Base-by-base conservation (phyloP, 1,140 invertebrate genomes). In the Drosophila santomea region DNA sequence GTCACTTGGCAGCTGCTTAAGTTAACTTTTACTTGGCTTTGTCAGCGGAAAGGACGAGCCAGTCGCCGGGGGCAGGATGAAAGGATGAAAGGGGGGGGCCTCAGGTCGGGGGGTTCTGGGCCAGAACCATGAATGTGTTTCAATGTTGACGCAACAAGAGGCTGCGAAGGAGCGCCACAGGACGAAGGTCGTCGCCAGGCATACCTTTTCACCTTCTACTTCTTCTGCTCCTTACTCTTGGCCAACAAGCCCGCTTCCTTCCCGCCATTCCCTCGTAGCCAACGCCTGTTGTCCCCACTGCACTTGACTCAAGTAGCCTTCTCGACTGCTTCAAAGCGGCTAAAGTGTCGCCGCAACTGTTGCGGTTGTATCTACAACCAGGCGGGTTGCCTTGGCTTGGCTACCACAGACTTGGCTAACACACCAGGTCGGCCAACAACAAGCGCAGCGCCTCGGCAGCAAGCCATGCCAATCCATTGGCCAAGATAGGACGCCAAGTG, bases 1-100 rank as follows among this genome's bases (percentile, higher is more conserved):
- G 84, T 84, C 84, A 89, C 84, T 89, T 89, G 84, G 84, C 84
- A 89, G 84, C 84, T 89, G 84, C 84, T 89, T 89, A 89, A 89
- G 80, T 89, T 89, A 89, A 89, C 84, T 89, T 89, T 84, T 74
- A 61, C 84, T 80, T 73, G 78, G 60, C 63, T 76, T 76, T 76
- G 61, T 76, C 72, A 66, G 72, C 72, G 72, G 62, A 59, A 75
- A 75, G 72, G 61, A 75, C 72, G 45, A 50, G n/a, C 48, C 57
- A 43, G 52, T 52, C 32, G 48, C 48, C 68, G 38, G 51, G 28
- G 48, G 39, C 23, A 32, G 10, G 10, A 32, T 41, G 25, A 5
- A 54, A n/a, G 35, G 55, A 17, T 17, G 17, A 17, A 17, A 17
- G 17, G 17, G 20, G 20, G 20, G 20, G 20, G 20, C 17, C 17